A percentile compares a stretch with the other conserved stretches of the same genome.
Evolutionary conservation across 2,113 vertebrate species (phyloP).

Genomic region (Hydropotes inermis): DNA sequence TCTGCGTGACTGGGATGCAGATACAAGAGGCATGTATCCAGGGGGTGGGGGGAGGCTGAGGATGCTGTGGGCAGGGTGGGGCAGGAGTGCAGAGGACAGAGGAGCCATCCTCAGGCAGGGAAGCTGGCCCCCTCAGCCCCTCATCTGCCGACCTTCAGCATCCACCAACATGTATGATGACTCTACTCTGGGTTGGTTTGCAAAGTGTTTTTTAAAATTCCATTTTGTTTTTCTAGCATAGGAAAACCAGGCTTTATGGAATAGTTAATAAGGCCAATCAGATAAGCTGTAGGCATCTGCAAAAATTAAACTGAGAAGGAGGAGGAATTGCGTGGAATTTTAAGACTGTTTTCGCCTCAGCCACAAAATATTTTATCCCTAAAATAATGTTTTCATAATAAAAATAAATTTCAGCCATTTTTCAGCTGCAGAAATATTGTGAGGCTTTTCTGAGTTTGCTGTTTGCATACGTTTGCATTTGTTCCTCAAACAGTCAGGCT

Average conservation of each 20-base stretch:
- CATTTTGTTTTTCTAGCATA: neutral
- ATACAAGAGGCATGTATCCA: neutral
- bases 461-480: neutral
- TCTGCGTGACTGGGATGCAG: neutral
- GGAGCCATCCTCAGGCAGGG: rapidly evolving
- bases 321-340: neutral
- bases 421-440: neutral
- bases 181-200: neutral
- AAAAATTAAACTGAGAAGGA: neutral
- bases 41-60: neutral
- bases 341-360: neutral
- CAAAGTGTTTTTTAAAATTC: neutral
- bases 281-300: neutral
- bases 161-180: neutral
- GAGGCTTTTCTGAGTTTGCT: neutral
- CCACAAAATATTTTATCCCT: neutral
- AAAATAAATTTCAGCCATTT: constrained; percentile 22
- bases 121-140: rapidly evolving
- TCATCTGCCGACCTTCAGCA: neutral
- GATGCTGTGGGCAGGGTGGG: neutral
- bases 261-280: neutral
- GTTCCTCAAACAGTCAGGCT: neutral
- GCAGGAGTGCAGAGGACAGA: neutral
- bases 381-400: constrained; percentile 32
- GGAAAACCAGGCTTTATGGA: neutral